A percentile compares a stretch with the other conserved stretches of the same genome.
Conservation (phyloP, 2,888 invertebrate species). For the Rotaria magnacalcarata region DNA sequence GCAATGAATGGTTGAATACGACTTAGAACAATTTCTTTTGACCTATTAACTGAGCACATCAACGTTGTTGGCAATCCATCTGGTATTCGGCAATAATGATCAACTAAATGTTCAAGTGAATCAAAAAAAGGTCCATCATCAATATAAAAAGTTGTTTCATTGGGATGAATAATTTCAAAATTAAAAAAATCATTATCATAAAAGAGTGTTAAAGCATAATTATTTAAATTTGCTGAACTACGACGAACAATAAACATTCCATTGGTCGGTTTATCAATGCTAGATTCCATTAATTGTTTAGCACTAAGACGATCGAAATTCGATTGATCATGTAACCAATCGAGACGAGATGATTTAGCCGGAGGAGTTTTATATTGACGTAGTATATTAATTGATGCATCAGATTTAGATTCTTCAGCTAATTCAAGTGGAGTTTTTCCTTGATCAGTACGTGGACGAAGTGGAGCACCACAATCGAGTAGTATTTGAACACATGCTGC, state of each 20-base stretch:
- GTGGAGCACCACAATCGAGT: constrained; percentile 22
- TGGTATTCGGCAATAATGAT: constrained; percentile 76
- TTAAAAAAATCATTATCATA: constrained; percentile 44
- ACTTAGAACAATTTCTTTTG: not conserved
- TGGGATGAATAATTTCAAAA: constrained; percentile 42
- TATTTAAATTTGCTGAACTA: constrained; percentile 37
- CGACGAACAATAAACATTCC: constrained; percentile 42
- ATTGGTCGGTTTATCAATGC: not conserved
- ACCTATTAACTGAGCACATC: constrained; percentile 65
- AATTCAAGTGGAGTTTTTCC: constrained; percentile 1
- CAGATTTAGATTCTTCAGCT: constrained; percentile 3
- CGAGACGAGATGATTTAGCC: not conserved
- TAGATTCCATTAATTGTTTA: constrained; percentile 38
- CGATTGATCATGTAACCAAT: not conserved
- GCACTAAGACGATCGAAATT: constrained; percentile 33
- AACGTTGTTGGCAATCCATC: constrained; percentile 81
- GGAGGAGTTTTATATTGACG: not conserved
- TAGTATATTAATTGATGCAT: not conserved
- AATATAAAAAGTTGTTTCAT: constrained; percentile 61
- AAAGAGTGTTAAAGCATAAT: constrained; percentile 41
- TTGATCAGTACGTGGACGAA: constrained; percentile 7
- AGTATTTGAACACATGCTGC: constrained; percentile 39
- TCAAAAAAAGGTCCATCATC: constrained; percentile 85
- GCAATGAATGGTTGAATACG: not conserved
- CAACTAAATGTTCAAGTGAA: constrained; percentile 78